These are phyloP conservation scores for Dicycla oo DNA, from an alignment of 2,888 invertebrate genomes.

Conservation along the genomic window DNA sequence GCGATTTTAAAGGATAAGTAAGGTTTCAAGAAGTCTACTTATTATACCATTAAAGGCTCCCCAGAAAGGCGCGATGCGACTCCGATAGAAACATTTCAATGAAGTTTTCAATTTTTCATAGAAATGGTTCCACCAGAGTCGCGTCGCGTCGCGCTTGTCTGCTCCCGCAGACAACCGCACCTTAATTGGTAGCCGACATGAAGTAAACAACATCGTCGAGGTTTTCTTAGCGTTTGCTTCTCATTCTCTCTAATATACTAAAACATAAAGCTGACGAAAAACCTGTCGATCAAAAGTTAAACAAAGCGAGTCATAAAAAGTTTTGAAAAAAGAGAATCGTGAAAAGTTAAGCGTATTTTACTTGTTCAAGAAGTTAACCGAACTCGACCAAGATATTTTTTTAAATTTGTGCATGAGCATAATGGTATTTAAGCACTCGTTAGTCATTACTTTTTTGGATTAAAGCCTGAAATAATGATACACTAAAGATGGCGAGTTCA, in stretches of 20 bases:
- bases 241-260: neutral
- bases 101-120: no score
- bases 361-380: neutral
- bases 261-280: neutral
- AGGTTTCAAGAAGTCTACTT: neutral
- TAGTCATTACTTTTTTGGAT: slow-evolving; percentile 63
- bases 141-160: no score
- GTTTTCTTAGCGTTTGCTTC: slow-evolving; percentile 3
- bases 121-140: no score
- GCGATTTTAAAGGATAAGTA: neutral
- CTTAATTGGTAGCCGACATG: neutral
- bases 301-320: neutral
- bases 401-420: slow-evolving; percentile 10
- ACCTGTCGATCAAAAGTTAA: neutral
- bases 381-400: neutral
- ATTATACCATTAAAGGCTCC: neutral
- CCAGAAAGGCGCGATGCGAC: no score
- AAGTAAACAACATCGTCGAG: slow-evolving; percentile 7
- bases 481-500: slow-evolving; percentile 78
- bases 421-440: slow-evolving; percentile 26
- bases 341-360: neutral
- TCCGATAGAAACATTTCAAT: no score
- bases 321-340: neutral
- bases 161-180: no score
- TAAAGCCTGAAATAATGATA: slow-evolving; percentile 73